Conservation (phyloP, 1,140 invertebrate genomes). For the Oryzaephilus surinamensis region DNA sequence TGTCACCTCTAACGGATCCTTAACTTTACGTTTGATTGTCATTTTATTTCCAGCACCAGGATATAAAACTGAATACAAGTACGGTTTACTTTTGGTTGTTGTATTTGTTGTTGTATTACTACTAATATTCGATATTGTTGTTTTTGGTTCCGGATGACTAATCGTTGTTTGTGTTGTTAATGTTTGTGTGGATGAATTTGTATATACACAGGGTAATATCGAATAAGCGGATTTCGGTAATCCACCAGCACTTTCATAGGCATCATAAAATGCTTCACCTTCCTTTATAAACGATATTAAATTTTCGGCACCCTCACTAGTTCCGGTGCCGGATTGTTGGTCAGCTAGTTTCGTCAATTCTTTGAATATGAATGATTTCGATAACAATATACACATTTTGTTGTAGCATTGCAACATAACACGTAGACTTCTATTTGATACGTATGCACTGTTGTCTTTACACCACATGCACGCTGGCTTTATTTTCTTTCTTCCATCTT, state of each 20-base stretch:
- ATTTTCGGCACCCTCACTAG: constrained; percentile 36
- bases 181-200: constrained; percentile 57
- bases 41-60: constrained; percentile 69
- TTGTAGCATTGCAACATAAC: constrained; percentile 80
- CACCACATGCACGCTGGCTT: constrained; percentile 78
- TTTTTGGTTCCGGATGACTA: constrained; percentile 6
- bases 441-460: constrained; percentile 70
- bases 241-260: constrained; percentile 58
- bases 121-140: constrained; percentile 15
- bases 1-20: constrained; percentile 37
- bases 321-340: constrained; percentile 34
- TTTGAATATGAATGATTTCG: constrained; percentile 56
- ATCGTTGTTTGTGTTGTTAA: constrained; percentile 15
- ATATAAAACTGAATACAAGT: constrained; percentile 69
- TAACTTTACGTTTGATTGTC: constrained; percentile 67
- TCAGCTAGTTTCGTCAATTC: constrained; percentile 45
- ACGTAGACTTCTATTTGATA: constrained; percentile 70
- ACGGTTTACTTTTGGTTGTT: constrained; percentile 41
- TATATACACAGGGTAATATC: constrained; percentile 61
- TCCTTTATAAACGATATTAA: constrained; percentile 68
- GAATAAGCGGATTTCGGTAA: constrained; percentile 59
- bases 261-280: constrained; percentile 65
- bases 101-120: constrained; percentile 15
- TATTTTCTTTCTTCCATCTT: constrained; percentile 72
- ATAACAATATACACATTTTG: constrained; percentile 74